These are phyloP conservation scores for Ochotona curzoniae DNA, from an alignment of 2,113 vertebrate genomes.

Conservation along the genomic window DNA sequence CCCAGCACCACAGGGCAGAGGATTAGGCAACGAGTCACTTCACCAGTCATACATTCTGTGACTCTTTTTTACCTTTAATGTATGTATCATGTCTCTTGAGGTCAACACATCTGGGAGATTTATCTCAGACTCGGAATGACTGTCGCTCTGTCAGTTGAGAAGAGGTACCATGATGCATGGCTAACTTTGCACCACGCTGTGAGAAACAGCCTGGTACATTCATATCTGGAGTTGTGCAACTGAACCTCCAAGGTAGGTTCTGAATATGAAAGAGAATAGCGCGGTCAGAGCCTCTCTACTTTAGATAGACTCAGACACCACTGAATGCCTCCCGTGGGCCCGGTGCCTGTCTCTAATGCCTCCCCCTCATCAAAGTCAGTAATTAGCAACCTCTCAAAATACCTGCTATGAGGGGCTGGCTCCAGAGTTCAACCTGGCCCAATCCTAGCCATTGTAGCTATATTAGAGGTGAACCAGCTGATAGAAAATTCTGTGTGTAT, in stretches of 20 bases:
- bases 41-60: not conserved
- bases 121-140: not conserved
- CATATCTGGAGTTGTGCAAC: not conserved
- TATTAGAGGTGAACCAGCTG: too few relatives aligned
- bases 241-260: conserved; percentile 22
- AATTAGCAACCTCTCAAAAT: too few relatives aligned
- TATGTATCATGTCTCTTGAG: not conserved
- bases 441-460: too few relatives aligned
- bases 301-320: not conserved
- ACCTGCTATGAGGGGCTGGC: too few relatives aligned
- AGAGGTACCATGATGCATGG: not conserved
- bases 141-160: not conserved
- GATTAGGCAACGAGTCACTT: too few relatives aligned
- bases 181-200: not conserved
- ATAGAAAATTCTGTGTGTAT: too few relatives aligned
- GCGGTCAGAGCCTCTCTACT: not conserved
- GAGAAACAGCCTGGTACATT: not conserved
- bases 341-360: too few relatives aligned
- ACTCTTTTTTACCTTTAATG: not conserved
- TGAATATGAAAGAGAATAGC: not conserved
- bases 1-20: too few relatives aligned
- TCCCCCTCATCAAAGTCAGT: too few relatives aligned
- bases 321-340: too few relatives aligned
- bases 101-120: too few relatives aligned
- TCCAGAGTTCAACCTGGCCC: too few relatives aligned